Evolutionary conservation across 2,888 invertebrate species (phyloP).

Genomic region (Amphipoea oculea): DNA sequence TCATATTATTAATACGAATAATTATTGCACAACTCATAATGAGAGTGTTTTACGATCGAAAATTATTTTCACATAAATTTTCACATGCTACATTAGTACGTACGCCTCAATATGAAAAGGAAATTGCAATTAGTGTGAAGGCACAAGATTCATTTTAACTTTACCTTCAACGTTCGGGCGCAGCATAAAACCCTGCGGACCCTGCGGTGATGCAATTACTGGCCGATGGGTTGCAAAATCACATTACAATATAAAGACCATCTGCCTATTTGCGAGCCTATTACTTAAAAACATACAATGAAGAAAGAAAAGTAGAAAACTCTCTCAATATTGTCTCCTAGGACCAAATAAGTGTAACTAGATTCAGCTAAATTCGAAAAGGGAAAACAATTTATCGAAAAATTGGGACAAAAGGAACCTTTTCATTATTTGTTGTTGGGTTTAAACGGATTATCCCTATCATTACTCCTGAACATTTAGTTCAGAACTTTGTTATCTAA

Average conservation of each 20-base stretch:
- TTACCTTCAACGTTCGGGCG: neutral
- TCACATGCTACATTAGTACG: neutral
- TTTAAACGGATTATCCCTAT: conserved; percentile 60
- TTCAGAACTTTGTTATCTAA: conserved; percentile 58
- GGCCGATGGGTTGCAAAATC: neutral
- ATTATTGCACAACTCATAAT: no score
- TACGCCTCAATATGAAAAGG: neutral
- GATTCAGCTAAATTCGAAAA: conserved; percentile 34
- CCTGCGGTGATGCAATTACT: neutral
- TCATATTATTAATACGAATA: neutral
- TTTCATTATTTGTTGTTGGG: conserved; percentile 36
- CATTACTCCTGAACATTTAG: conserved; percentile 42
- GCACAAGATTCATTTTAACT: neutral
- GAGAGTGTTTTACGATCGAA: no score
- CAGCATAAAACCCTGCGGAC: neutral
- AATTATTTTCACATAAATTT: no score
- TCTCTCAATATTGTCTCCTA: conserved; percentile 4
- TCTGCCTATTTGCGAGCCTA: neutral
- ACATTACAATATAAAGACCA: neutral
- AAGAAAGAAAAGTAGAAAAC: neutral
- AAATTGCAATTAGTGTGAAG: neutral
- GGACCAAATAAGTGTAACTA: conserved; percentile 24
- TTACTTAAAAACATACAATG: neutral
- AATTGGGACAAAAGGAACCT: conserved; percentile 24
- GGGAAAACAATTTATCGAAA: conserved; percentile 43